A percentile compares a stretch with the other conserved stretches of the same genome.
Conservation (phyloP, 2,888 invertebrate genomes). For the Lithosia quadra region DNA sequence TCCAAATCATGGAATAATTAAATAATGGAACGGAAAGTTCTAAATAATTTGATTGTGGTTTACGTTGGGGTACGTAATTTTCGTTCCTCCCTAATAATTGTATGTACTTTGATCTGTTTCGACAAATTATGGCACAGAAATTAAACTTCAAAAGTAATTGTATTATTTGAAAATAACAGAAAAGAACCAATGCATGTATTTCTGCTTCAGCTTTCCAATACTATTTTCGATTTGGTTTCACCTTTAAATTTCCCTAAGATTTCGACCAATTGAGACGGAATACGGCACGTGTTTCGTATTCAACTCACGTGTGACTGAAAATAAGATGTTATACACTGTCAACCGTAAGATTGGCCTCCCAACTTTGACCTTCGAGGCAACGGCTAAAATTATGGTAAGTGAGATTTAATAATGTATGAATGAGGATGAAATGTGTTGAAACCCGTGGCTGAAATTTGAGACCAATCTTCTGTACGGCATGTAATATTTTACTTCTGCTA, state of each 20-base stretch:
- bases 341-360: constrained; percentile 83
- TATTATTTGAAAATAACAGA: not conserved
- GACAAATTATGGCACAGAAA: not conserved
- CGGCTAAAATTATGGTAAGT: constrained; percentile 79
- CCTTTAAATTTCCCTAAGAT: constrained; percentile 58
- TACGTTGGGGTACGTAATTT: not conserved
- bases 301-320: constrained; percentile 68
- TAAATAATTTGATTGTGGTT: not conserved
- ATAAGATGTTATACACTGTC: constrained; percentile 61
- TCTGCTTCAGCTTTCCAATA: no score
- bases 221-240: not conserved
- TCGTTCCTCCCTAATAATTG: not conserved
- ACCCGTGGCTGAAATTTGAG: no score
- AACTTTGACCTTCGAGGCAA: constrained; percentile 75
- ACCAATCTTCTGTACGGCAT: no score
- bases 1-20: not conserved
- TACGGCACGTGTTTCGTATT: constrained; percentile 77
- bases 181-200: no score
- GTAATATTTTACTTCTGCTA: no score
- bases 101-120: constrained; percentile 3
- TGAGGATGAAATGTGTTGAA: no score
- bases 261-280: constrained; percentile 72
- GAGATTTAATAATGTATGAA: not conserved
- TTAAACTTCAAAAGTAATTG: not conserved
- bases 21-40: not conserved